phyloP scores from a whole-genome alignment of 1,140 invertebrate genomes.

The Coelopa frigida region DNA sequence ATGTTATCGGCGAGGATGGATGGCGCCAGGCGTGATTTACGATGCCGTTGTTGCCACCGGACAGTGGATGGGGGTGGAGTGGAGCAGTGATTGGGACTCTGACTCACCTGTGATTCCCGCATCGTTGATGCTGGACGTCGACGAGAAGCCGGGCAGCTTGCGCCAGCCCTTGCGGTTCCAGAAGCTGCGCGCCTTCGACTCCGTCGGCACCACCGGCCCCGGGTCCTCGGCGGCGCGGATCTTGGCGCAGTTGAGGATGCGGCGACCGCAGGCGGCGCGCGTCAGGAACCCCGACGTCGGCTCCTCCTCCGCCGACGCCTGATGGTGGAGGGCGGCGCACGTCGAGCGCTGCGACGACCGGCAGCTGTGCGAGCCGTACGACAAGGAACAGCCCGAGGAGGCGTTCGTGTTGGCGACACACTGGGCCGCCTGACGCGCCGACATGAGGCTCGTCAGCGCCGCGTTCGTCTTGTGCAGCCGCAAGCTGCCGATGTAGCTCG shows the following conservation, averaged over 20 bases:
- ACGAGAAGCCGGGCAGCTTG: conserved; percentile 64
- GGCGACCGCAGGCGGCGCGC: conserved; percentile 30
- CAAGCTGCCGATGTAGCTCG: conserved; percentile 63
- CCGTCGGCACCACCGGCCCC: conserved; percentile 27
- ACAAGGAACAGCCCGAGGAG: conserved; percentile 8
- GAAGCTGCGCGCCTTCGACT: conserved; percentile 50
- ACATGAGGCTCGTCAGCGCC: conserved; percentile 25
- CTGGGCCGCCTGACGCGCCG: conserved; percentile 28
- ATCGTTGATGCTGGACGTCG: conserved; percentile 58
- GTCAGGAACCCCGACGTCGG: conserved; percentile 22
- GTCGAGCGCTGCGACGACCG: conserved; percentile 29
- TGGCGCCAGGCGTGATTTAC: too few species aligned
- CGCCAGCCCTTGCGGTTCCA: conserved; percentile 70
- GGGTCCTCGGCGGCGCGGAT: conserved; percentile 39
- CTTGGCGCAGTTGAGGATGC: conserved; percentile 34
- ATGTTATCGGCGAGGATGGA: too few species aligned
- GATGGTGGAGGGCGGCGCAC: conserved; percentile 3
- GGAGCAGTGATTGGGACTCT: conserved; percentile 19
- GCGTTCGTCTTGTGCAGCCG: conserved; percentile 48
- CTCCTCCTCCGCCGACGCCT: background rate
- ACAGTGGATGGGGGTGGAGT: too few species aligned
- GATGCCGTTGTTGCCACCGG: too few species aligned
- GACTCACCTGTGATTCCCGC: conserved; percentile 53
- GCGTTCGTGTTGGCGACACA: too few species aligned
- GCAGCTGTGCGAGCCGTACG: conserved; percentile 28